Evolutionary conservation across 2,797 vertebrate species (phyloP).

Genomic region (Podargus strigoides): DNA sequence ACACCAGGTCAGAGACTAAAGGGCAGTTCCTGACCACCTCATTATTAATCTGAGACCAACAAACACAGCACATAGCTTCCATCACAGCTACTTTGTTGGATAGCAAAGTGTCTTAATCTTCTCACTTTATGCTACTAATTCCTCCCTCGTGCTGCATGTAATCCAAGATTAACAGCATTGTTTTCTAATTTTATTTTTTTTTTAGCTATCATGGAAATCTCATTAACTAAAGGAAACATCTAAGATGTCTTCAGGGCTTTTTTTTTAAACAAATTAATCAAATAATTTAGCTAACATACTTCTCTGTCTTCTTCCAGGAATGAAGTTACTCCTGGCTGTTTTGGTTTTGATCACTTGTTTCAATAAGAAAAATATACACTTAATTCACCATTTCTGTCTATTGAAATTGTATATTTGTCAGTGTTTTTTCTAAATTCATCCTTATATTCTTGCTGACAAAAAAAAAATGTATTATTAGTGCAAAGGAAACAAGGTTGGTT

Average conservation of each 20-base stretch:
- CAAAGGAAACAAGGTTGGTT: neutral
- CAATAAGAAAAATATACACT: neutral
- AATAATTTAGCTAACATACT: neutral
- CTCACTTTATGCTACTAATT: conserved; percentile 25
- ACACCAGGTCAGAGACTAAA: neutral
- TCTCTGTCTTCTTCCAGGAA: neutral
- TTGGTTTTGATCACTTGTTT: neutral
- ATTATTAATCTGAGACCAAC: neutral
- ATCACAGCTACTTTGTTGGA: neutral
- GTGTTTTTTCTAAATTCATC: neutral
- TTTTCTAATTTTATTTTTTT: conserved; percentile 30
- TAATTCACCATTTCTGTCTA: neutral
- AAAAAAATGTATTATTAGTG: fast-evolving
- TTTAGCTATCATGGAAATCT: conserved; percentile 47
- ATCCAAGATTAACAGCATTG: conserved; percentile 49
- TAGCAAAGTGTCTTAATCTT: conserved; percentile 22
- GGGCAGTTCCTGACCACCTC: neutral
- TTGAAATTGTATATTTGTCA: neutral
- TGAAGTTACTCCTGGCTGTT: neutral
- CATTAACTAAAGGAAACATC: conserved; percentile 52
- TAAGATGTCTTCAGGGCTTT: neutral
- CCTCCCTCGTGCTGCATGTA: conserved; percentile 21
- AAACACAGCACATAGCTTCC: neutral
- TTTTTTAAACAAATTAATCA: neutral
- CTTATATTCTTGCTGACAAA: neutral